These are phyloP conservation scores for Doris montereyensis DNA, from an alignment of 2,888 invertebrate species.

Conservation along the genomic window DNA sequence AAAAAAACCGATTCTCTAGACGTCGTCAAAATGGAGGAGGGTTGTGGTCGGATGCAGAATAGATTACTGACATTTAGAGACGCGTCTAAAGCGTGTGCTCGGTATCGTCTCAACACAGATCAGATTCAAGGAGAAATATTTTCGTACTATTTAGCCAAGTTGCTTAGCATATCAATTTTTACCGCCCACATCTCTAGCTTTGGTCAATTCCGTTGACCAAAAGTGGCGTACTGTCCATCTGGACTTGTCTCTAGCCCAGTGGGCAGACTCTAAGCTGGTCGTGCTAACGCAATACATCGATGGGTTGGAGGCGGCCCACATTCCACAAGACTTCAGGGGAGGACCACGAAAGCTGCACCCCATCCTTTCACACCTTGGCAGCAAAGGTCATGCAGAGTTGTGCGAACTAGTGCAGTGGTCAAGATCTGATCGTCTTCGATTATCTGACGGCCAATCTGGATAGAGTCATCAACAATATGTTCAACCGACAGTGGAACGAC, in stretches of 20 bases:
- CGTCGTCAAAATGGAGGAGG: slow-evolving; percentile 82
- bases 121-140: slow-evolving; percentile 93
- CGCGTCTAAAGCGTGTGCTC: slow-evolving; percentile 84
- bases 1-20: slow-evolving; percentile 73
- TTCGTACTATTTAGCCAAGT: slow-evolving; percentile 85
- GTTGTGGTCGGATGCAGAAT: slow-evolving; percentile 92
- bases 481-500: slow-evolving; percentile 91
- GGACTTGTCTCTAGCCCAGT: slow-evolving; percentile 83
- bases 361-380: slow-evolving; percentile 37
- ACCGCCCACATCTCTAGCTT: slow-evolving; percentile 83
- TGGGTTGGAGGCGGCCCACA: slow-evolving; percentile 83
- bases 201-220: slow-evolving; percentile 75
- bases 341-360: slow-evolving; percentile 54
- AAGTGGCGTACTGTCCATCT: slow-evolving; percentile 72
- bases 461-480: slow-evolving; percentile 89
- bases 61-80: slow-evolving; percentile 84
- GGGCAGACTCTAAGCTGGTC: slow-evolving; percentile 85
- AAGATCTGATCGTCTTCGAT: slow-evolving; percentile 88
- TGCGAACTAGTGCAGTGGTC: slow-evolving; percentile 84
- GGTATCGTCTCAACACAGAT: slow-evolving; percentile 90
- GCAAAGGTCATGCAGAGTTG: slow-evolving; percentile 50
- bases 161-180: slow-evolving; percentile 82
- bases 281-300: slow-evolving; percentile 80
- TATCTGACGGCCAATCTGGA: slow-evolving; percentile 91
- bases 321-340: slow-evolving; percentile 84